Conservation (phyloP, 2,113 vertebrate species). For the Halcyon malimbica region DNA sequence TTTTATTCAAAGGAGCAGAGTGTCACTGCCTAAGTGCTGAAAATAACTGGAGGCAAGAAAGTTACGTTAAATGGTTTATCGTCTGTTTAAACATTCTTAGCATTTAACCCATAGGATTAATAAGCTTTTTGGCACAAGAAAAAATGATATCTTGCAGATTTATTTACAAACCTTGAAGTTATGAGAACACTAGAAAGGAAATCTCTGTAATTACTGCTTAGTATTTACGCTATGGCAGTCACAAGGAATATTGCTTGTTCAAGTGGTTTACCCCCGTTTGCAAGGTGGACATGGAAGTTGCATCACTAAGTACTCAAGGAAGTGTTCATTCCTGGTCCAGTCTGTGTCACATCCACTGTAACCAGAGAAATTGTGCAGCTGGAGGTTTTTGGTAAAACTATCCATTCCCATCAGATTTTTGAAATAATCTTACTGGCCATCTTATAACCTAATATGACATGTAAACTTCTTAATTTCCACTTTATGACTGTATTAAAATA, state of each 20-base stretch:
- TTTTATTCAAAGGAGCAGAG: background rate
- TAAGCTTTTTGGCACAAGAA: constrained; percentile 6
- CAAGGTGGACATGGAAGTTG: background rate
- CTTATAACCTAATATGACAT: background rate
- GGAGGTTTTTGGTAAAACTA: background rate
- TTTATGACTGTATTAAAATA: background rate
- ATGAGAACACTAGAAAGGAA: constrained; percentile 10
- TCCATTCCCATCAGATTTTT: background rate
- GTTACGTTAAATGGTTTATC: constrained; percentile 32
- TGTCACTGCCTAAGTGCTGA: background rate
- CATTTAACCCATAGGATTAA: constrained; percentile 42
- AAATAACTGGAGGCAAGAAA: constrained; percentile 31
- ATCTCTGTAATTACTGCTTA: background rate
- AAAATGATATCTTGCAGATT: background rate
- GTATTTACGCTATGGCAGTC: background rate
- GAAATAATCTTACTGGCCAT: background rate
- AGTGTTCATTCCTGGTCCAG: background rate
- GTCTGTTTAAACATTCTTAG: constrained; percentile 40
- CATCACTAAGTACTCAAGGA: background rate
- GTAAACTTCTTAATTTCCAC: constrained; percentile 30
- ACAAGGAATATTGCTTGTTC: background rate
- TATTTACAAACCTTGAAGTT: constrained; percentile 31
- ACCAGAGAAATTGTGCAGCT: background rate
- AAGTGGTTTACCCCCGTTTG: background rate
- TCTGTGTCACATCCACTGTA: background rate